Percentiles rank a stretch among this genome's conserved stretches.
Evolutionary conservation across 30 jellyfish, hydroid and myxozoan species (phyloP).

Genomic region (Aurelia sp.): DNA sequence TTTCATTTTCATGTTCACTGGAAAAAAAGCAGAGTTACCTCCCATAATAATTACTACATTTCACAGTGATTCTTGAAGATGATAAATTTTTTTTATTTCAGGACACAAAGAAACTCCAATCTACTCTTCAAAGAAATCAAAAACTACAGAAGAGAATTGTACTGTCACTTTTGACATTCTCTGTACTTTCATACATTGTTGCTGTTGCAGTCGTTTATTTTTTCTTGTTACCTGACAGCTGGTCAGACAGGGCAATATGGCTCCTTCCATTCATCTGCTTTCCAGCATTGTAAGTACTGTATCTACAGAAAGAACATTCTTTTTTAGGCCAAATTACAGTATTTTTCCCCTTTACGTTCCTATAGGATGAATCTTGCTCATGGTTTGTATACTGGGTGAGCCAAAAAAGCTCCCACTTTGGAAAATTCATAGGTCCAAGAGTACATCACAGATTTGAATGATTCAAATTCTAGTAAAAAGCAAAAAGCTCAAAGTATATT

Average conservation of each 20-base stretch:
- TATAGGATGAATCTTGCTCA: no score
- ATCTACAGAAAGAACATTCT: no score
- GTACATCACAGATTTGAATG: no score
- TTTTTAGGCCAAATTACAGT: no score
- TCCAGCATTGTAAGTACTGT: slow-evolving; percentile 68
- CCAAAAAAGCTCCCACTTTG: no score
- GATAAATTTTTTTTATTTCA: neutral
- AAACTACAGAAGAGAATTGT: slow-evolving; percentile 69
- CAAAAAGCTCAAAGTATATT: no score
- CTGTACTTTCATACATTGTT: slow-evolving; percentile 40
- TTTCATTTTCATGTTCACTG: no score
- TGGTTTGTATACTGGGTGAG: no score
- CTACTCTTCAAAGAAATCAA: slow-evolving; percentile 67
- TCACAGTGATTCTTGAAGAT: neutral
- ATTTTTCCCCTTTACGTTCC: no score
- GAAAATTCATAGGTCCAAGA: no score
- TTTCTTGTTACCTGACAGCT: slow-evolving; percentile 67
- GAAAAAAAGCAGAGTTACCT: neutral
- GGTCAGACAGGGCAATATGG: slow-evolving; percentile 85
- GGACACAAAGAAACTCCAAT: slow-evolving; percentile 64
- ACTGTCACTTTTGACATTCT: slow-evolving; percentile 51
- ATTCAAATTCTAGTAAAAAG: no score
- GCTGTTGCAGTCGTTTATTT: slow-evolving; percentile 74
- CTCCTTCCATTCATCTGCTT: slow-evolving; percentile 62
- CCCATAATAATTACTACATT: neutral